Evolutionary conservation across 2,113 vertebrate genomes (phyloP).

Genomic region (Anguilla rostrata): DNA sequence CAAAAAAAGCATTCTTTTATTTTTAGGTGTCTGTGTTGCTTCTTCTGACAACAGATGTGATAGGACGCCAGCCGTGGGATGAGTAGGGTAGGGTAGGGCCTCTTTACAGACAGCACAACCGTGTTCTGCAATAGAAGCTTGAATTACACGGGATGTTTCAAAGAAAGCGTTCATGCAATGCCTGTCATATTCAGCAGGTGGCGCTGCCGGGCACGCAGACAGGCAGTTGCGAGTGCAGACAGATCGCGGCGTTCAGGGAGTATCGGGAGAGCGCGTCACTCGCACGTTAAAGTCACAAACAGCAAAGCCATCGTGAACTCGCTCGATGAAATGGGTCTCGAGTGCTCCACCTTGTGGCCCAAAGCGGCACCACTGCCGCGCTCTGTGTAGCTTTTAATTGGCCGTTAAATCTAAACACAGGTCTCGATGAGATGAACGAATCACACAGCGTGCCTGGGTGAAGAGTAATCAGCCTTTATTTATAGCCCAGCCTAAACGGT

Average conservation of each 20-base stretch:
- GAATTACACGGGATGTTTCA: no score
- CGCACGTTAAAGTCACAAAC: neutral
- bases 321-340: constrained; percentile 51
- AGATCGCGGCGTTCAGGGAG: neutral
- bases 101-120: no score
- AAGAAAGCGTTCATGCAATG: no score
- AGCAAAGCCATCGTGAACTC: constrained; percentile 1
- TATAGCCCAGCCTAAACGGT: constrained; percentile 61
- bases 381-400: constrained; percentile 57
- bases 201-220: no score
- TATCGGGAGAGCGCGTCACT: neutral
- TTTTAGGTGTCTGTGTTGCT: no score
- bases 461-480: constrained; percentile 66
- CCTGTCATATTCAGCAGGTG: no score
- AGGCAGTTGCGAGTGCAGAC: neutral
- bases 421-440: constrained; percentile 37
- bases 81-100: no score
- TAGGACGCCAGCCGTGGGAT: no score
- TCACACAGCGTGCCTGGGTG: constrained; percentile 58
- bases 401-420: constrained; percentile 66
- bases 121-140: no score
- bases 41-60: no score
- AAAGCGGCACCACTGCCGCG: constrained; percentile 50
- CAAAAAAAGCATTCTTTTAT: neutral
- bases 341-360: constrained; percentile 70